phyloP scores from a whole-genome alignment of 1,140 invertebrate species.

The Paraescarpia echinospica region DNA sequence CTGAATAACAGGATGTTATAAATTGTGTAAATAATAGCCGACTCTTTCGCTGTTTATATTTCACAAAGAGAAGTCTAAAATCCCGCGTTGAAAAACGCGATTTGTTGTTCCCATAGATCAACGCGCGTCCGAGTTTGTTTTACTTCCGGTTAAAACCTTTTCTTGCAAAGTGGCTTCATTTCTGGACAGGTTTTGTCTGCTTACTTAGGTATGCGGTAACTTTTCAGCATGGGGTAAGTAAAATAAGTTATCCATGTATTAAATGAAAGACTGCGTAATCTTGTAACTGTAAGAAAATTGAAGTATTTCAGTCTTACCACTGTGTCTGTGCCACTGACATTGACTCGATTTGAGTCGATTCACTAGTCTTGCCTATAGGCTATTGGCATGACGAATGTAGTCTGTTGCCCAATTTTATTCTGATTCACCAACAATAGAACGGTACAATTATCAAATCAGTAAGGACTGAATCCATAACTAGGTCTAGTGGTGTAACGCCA shows the following conservation, averaged over 20 bases:
- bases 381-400: neutral
- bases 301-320: neutral
- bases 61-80: neutral
- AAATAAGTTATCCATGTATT: neutral
- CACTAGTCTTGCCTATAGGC: neutral
- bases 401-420: neutral
- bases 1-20: neutral
- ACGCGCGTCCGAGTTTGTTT: neutral
- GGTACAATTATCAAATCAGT: neutral
- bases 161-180: neutral
- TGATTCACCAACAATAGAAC: neutral
- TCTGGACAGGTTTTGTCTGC: neutral
- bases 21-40: neutral
- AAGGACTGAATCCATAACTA: too few species aligned
- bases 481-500: too few species aligned
- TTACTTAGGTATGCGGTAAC: neutral
- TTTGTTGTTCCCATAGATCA: neutral
- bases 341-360: neutral
- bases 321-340: neutral
- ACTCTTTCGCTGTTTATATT: neutral
- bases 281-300: neutral
- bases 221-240: neutral
- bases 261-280: neutral
- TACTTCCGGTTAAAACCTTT: neutral
- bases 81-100: neutral